Evolutionary conservation across 1,140 invertebrate genomes (phyloP).

Genomic region (Carposina sasakii): DNA sequence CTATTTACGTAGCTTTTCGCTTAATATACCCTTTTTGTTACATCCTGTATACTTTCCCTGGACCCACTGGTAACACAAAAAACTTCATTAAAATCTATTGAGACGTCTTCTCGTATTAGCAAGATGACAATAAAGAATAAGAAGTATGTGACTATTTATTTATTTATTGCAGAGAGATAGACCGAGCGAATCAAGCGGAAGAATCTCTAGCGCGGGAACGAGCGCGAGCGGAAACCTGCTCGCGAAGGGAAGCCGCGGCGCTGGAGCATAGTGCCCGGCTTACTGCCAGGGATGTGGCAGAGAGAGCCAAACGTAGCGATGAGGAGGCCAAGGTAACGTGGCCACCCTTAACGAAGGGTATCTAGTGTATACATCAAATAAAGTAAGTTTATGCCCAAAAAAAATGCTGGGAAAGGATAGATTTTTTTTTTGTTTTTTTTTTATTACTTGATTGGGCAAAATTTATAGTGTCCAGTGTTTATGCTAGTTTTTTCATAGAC

Average conservation of each 20-base stretch:
- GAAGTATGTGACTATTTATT: background rate
- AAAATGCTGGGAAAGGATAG: too few species aligned
- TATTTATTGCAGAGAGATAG: conserved; percentile 34
- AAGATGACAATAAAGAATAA: background rate
- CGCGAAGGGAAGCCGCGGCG: conserved; percentile 46
- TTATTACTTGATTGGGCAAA: too few species aligned
- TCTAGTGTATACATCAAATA: too few species aligned
- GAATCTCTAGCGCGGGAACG: conserved; percentile 31
- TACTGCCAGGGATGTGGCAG: conserved; percentile 45
- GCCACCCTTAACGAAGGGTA: too few species aligned
- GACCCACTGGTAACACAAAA: background rate
- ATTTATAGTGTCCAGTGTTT: too few species aligned
- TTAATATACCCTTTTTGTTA: background rate
- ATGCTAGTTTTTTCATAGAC: too few species aligned
- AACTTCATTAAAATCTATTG: background rate
- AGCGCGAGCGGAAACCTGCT: conserved; percentile 49
- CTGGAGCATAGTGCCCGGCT: conserved; percentile 50
- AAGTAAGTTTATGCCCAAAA: too few species aligned
- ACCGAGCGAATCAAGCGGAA: conserved; percentile 39
- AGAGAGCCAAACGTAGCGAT: conserved; percentile 13
- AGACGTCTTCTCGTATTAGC: background rate
- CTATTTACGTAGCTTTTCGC: background rate
- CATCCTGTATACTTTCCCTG: too few species aligned
- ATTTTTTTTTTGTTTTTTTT: too few species aligned
- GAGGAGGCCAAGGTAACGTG: background rate